Evolutionary conservation across 92 coral and sea anemone species (phyloP), one percentile per base, ranked within the genome.

Genomic region (Bergia sp.): DNA sequence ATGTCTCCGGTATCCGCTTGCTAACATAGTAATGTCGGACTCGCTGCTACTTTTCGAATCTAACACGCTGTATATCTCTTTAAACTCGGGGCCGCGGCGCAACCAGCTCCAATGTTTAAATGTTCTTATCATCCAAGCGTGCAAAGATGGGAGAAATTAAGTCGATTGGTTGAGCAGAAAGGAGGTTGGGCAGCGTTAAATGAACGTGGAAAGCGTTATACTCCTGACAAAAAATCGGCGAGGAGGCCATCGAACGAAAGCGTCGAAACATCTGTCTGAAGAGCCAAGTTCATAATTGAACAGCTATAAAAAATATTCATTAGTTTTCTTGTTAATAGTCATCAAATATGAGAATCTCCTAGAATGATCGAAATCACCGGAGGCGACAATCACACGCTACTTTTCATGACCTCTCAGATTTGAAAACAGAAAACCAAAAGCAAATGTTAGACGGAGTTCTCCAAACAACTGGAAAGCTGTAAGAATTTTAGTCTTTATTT

Each of bases 241-340:
- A 73, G 37, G 29, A 23, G 73, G 40, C 3, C 44, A 3, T 15
- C 29, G 37, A 69, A 12, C 43, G 57, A 67, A 1, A 65, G 11
- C 37, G 11, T 84, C 69, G 66, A 84, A 67, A 71, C 87, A 84
- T 72, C 87, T 84, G 87, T 7, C 64, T 36, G 64, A 71, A 43
- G 0, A 21, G 44, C 94, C 88, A 67, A 92, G 89, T 61, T 90
- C 75, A 69, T 84, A 87, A 79, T 86, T 88, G 37, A 93, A 92
- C 86, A 75, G 85, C 66, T 88, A 37, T 81, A 77, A 76, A 45
- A 93, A 85, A 79, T 93, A 89, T 82, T 95, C 92, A 39, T 96
- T 92, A 73, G 81, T 74, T 79, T 82, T 86, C 83, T 87, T 86
- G 88, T 94, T 88, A 76, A 93, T 82, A 85, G 90, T 96, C 73